These are phyloP conservation scores for Aproaerema taeniolella DNA, from an alignment of 2,888 invertebrate genomes.

Conservation along the genomic window DNA sequence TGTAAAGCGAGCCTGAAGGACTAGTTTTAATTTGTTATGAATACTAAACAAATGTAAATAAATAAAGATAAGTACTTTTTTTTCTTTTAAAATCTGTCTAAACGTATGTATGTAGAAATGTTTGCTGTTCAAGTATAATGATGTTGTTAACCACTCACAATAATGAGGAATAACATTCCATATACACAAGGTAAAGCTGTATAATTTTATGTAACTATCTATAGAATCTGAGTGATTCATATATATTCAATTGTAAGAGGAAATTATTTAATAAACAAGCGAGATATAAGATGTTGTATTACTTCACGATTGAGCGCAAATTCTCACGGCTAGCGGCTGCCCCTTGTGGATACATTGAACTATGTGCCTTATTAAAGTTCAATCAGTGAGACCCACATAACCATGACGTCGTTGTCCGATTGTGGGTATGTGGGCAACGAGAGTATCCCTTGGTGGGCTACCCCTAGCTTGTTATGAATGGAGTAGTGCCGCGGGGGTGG, in stretches of 20 bases:
- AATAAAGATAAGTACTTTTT: too few relatives aligned
- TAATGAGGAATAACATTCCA: too few relatives aligned
- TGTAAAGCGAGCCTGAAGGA: too few relatives aligned
- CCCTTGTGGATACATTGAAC: constrained; percentile 26
- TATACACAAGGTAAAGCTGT: too few relatives aligned
- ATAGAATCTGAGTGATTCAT: constrained; percentile 3
- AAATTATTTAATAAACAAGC: constrained; percentile 29
- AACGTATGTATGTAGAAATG: too few relatives aligned
- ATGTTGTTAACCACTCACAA: too few relatives aligned
- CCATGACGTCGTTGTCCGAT: constrained; percentile 41
- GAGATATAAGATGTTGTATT: constrained; percentile 23
- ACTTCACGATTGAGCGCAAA: constrained; percentile 23
- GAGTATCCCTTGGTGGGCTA: too few relatives aligned
- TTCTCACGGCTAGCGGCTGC: constrained; percentile 44
- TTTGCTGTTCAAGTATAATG: too few relatives aligned
- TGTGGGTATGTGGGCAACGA: constrained; percentile 40
- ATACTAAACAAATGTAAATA: too few relatives aligned
- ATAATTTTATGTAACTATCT: constrained; percentile 3
- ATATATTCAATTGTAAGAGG: constrained; percentile 5
- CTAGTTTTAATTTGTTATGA: too few relatives aligned
- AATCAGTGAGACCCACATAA: constrained; percentile 42
- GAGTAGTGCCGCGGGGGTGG: constrained; percentile 36
- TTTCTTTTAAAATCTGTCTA: too few relatives aligned
- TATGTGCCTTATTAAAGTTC: too few relatives aligned
- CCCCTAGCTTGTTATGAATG: constrained; percentile 69